phyloP scores from a whole-genome alignment of 2,797 vertebrate species.

The Chiloscyllium punctatum region DNA sequence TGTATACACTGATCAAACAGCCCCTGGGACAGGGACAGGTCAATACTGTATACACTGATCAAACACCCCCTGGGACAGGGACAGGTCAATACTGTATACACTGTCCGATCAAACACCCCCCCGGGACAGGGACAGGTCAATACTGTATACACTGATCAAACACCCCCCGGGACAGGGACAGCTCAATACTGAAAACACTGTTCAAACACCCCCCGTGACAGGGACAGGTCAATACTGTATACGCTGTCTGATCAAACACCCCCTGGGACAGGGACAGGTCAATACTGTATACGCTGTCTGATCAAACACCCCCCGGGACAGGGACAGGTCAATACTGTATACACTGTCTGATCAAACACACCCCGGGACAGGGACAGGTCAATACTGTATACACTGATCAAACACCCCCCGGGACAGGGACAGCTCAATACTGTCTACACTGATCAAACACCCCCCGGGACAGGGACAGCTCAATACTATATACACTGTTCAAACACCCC shows the following conservation, averaged over 20 bases:
- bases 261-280: conserved; percentile 50
- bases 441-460: too few species aligned
- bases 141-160: neutral
- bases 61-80: too few species aligned
- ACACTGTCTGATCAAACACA: too few species aligned
- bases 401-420: too few species aligned
- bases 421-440: conserved; percentile 45
- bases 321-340: conserved; percentile 48
- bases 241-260: too few species aligned
- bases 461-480: conserved; percentile 48
- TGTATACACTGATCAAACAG: neutral
- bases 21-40: conserved; percentile 50
- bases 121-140: conserved; percentile 50
- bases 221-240: conserved; percentile 48
- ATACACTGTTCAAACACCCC: too few species aligned
- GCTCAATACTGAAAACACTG: conserved; percentile 42
- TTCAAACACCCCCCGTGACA: too few species aligned
- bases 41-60: neutral
- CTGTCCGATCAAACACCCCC: too few species aligned
- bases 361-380: conserved; percentile 52
- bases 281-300: neutral
- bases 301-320: too few species aligned
- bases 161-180: too few species aligned
- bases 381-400: neutral
- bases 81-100: conserved; percentile 48